phyloP scores from a whole-genome alignment of 2,888 invertebrate species.

The Troides oblongomaculatus region DNA sequence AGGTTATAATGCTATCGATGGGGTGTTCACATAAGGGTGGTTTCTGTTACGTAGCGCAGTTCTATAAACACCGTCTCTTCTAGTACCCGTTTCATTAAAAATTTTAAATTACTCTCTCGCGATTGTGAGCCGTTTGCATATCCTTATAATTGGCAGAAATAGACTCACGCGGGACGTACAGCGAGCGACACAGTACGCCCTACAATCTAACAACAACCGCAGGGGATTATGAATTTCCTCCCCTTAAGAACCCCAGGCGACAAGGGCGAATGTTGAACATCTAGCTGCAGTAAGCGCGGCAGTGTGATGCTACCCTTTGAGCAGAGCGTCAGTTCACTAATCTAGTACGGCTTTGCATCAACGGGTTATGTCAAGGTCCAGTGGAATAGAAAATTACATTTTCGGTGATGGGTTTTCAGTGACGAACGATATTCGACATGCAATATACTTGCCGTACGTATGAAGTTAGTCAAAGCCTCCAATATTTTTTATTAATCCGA shows the following conservation, averaged over 20 bases:
- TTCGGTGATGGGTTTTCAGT: slow-evolving; percentile 25
- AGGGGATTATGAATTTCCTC: neutral
- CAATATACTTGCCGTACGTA: slow-evolving; percentile 14
- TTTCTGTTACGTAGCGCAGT: too few species aligned
- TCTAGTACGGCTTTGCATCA: slow-evolving; percentile 27
- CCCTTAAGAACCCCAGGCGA: neutral
- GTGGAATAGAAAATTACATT: slow-evolving; percentile 29
- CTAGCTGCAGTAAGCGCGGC: too few species aligned
- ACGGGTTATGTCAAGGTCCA: slow-evolving; percentile 22
- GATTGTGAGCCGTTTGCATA: slow-evolving; percentile 57
- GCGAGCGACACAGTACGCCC: slow-evolving; percentile 24
- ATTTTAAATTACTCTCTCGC: slow-evolving; percentile 51
- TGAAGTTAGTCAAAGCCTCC: too few species aligned
- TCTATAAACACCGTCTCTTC: slow-evolving; percentile 18
- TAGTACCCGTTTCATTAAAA: slow-evolving; percentile 19
- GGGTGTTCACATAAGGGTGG: too few species aligned
- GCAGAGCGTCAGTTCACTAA: slow-evolving; percentile 24
- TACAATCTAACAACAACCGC: neutral
- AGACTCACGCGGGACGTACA: slow-evolving; percentile 35
- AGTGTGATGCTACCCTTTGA: slow-evolving; percentile 21
- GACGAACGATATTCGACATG: slow-evolving; percentile 18
- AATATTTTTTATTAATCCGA: too few species aligned
- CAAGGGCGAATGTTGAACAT: slow-evolving; percentile 9
- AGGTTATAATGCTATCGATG: too few species aligned
- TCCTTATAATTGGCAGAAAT: slow-evolving; percentile 52